Evolutionary conservation across 2,113 vertebrate species (phyloP).

Genomic region (Bagarius yarrelli): DNA sequence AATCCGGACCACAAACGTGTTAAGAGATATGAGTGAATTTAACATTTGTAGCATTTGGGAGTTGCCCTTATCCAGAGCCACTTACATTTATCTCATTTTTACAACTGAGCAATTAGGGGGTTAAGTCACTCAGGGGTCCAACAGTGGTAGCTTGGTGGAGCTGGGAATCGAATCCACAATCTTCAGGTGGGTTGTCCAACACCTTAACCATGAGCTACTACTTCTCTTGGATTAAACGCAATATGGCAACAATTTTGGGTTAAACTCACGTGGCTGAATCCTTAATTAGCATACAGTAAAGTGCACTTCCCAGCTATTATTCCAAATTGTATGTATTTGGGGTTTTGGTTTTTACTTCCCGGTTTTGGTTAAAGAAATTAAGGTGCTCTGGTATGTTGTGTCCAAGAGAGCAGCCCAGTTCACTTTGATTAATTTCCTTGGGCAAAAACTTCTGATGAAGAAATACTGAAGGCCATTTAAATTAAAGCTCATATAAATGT

Average conservation of each 20-base stretch:
- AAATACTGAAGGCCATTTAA: conserved; percentile 99
- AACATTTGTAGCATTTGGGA: too few species aligned
- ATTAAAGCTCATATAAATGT: conserved; percentile 99
- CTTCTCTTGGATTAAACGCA: too few species aligned
- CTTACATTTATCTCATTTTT: too few species aligned
- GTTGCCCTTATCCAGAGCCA: too few species aligned
- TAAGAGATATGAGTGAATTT: too few species aligned
- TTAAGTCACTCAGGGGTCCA: too few species aligned
- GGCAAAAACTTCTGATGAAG: conserved; percentile 98
- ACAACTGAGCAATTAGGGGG: too few species aligned
- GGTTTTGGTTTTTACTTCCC: neutral
- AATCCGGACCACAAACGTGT: neutral
- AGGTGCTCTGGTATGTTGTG: conserved; percentile 17
- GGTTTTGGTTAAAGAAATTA: conserved; percentile 29
- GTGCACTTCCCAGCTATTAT: neutral
- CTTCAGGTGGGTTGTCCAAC: too few species aligned
- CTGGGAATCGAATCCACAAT: too few species aligned
- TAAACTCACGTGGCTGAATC: neutral
- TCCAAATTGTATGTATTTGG: neutral
- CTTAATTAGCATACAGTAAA: neutral
- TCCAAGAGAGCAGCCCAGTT: conserved; percentile 27
- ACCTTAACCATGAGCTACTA: too few species aligned
- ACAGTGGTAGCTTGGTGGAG: too few species aligned
- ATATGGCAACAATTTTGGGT: neutral
- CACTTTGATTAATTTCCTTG: conserved; percentile 91